Percentiles rank a stretch among this genome's conserved stretches.
phyloP scores from a whole-genome alignment of 2,888 invertebrate genomes.

The Diploptera punctata region DNA sequence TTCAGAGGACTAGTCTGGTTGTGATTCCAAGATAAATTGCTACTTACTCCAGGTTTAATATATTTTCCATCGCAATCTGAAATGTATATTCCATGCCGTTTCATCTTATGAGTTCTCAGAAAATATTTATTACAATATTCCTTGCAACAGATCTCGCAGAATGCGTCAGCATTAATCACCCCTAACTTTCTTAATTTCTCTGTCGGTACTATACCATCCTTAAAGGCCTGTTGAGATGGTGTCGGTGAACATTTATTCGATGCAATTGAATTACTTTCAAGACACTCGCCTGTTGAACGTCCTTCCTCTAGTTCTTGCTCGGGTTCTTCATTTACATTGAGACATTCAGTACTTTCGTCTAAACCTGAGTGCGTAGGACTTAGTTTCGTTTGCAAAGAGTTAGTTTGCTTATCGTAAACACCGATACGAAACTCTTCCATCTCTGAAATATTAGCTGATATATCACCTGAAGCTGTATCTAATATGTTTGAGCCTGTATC shows the following conservation, averaged over 20 bases:
- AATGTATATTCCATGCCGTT: constrained; percentile 84
- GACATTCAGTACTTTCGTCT: constrained; percentile 28
- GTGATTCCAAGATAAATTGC: constrained; percentile 53
- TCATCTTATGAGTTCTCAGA: constrained; percentile 88
- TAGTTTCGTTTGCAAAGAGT: background rate
- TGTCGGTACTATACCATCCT: constrained; percentile 60
- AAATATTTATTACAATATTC: constrained; percentile 95
- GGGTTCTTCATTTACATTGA: constrained; percentile 26
- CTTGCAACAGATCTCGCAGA: constrained; percentile 91
- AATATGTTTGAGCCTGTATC: constrained; percentile 34
- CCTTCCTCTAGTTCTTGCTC: constrained; percentile 31
- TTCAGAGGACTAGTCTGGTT: constrained; percentile 76
- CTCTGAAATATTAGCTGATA: constrained; percentile 9
- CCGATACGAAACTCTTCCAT: background rate
- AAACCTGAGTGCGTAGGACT: constrained; percentile 31
- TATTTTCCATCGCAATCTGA: constrained; percentile 62
- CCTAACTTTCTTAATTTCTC: constrained; percentile 80
- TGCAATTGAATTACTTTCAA: background rate
- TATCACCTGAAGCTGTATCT: constrained; percentile 17
- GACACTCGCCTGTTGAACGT: background rate
- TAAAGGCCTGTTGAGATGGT: constrained; percentile 46
- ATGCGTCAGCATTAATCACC: constrained; percentile 86
- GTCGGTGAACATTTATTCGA: background rate
- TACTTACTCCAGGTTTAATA: constrained; percentile 21
- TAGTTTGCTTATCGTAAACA: background rate